Percentiles rank a stretch among this genome's conserved stretches.
These are phyloP conservation scores for Flexamia atlantica DNA, from an alignment of 2,888 invertebrate species.

Conservation along the genomic window DNA sequence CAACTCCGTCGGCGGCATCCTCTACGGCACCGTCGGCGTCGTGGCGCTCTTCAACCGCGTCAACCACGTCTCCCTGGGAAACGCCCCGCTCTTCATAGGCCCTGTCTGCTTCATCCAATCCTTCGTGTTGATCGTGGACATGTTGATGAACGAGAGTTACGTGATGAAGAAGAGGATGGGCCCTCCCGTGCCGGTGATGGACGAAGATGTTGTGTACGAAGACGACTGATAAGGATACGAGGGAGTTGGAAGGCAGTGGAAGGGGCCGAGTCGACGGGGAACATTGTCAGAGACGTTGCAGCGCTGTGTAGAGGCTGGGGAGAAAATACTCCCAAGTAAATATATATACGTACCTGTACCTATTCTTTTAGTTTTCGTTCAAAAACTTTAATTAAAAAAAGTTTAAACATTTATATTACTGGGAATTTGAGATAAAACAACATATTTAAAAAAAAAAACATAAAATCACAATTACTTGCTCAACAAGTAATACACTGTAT, in stretches of 20 bases:
- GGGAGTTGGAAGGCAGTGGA: neutral
- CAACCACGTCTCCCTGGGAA: neutral
- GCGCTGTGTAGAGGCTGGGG: too few species aligned
- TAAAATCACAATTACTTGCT: too few species aligned
- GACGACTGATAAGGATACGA: neutral
- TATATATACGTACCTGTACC: too few species aligned
- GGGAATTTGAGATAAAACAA: too few species aligned
- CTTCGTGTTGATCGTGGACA: conserved; percentile 14
- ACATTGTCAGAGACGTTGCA: too few species aligned
- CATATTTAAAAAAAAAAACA: too few species aligned
- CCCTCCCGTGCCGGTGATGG: neutral
- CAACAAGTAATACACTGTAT: too few species aligned
- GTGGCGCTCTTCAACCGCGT: neutral
- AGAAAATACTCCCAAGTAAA: too few species aligned
- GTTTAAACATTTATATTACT: too few species aligned
- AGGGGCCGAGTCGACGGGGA: too few species aligned
- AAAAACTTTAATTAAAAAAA: too few species aligned
- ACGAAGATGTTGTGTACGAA: neutral
- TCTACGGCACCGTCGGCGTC: conserved; percentile 9
- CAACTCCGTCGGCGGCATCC: conserved; percentile 24
- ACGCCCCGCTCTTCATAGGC: neutral
- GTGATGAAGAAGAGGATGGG: neutral
- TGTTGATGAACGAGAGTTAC: conserved; percentile 23
- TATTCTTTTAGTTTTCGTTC: too few species aligned
- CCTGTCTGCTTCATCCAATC: conserved; percentile 12